Evolutionary conservation across 2,888 invertebrate genomes (phyloP).

Genomic region (Iphiclides podalirius): DNA sequence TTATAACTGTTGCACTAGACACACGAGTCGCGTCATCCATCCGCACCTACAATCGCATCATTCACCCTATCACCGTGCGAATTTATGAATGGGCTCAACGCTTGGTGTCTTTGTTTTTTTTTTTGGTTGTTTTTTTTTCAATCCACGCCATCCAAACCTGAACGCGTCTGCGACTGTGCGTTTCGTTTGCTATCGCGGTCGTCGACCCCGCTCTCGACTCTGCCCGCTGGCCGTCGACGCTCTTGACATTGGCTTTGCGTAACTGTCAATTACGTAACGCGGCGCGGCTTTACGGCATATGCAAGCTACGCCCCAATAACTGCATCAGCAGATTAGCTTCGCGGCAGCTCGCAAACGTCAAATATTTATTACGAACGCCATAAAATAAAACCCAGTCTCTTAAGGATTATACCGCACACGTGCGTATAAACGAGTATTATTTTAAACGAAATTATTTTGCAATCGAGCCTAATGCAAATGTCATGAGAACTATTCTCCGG

Average conservation of each 20-base stretch:
- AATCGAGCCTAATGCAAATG: too few relatives aligned
- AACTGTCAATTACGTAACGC: conserved; percentile 51
- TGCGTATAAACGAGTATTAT: too few relatives aligned
- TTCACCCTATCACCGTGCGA: too few relatives aligned
- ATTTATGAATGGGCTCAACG: too few relatives aligned
- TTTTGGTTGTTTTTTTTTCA: too few relatives aligned
- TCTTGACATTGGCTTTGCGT: conserved; percentile 72
- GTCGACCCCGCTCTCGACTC: conserved; percentile 38
- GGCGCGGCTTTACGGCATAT: conserved; percentile 9
- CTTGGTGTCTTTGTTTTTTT: too few relatives aligned
- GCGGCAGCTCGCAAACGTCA: neutral
- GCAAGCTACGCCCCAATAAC: conserved; percentile 10
- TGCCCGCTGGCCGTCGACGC: conserved; percentile 38
- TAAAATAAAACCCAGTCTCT: too few relatives aligned
- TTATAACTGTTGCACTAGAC: neutral
- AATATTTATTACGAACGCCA: neutral
- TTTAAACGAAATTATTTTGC: too few relatives aligned
- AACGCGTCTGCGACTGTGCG: too few relatives aligned
- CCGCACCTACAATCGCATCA: conserved; percentile 11
- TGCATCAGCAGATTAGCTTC: conserved; percentile 5
- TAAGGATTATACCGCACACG: too few relatives aligned
- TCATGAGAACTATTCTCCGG: neutral
- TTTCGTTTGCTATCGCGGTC: conserved; percentile 50
- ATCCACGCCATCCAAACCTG: too few relatives aligned
- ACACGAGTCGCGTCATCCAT: neutral